These are phyloP conservation scores for Candidula unifasciata DNA, from an alignment of 2,888 invertebrate genomes.

Conservation along the genomic window DNA sequence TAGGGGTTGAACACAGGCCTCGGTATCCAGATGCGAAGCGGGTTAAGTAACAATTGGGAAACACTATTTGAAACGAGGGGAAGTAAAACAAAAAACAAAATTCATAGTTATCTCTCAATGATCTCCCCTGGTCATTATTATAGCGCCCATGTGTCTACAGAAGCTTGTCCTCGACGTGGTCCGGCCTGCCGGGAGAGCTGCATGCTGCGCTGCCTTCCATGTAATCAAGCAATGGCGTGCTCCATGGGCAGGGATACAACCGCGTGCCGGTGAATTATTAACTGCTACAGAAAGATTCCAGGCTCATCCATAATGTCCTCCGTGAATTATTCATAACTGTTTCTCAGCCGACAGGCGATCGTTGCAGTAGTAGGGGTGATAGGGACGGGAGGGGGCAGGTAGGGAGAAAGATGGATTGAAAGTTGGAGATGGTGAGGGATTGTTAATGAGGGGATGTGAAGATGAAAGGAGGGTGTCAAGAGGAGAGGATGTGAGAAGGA, in stretches of 20 bases:
- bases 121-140: not conserved
- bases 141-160: not conserved
- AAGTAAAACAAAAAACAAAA: too few relatives aligned
- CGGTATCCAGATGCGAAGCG: too few relatives aligned
- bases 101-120: not conserved
- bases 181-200: not conserved
- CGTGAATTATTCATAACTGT: constrained; percentile 4
- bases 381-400: not conserved
- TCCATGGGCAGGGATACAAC: not conserved
- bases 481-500: not conserved
- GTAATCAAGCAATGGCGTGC: constrained; percentile 22
- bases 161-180: not conserved
- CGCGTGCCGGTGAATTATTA: constrained; percentile 19
- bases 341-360: too few relatives aligned
- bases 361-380: not conserved
- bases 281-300: constrained; percentile 18
- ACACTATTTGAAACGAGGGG: too few relatives aligned
- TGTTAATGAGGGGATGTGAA: not conserved
- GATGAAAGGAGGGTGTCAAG: not conserved
- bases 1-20: too few relatives aligned
- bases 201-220: not conserved
- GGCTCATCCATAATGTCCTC: not conserved
- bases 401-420: not conserved
- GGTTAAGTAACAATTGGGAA: too few relatives aligned
- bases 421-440: not conserved